These are phyloP conservation scores for Aspidiotus destructor DNA, from an alignment of 2,888 invertebrate species.

Conservation along the genomic window DNA sequence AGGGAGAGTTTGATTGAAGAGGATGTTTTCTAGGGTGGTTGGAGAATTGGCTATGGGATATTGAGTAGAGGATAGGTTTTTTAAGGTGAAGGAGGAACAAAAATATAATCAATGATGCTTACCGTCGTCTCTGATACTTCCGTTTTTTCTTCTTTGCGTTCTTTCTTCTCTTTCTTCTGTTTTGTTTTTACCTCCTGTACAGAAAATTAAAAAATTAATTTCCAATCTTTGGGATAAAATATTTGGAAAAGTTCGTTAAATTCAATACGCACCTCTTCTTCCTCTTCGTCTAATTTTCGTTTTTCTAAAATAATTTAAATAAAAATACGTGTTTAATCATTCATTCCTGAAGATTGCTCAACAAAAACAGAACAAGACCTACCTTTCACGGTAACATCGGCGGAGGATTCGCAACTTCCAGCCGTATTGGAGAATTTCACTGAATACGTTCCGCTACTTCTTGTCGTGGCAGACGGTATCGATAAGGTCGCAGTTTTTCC, in stretches of 20 bases:
- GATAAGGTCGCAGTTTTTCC: constrained; percentile 69
- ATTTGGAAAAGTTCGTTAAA: background rate
- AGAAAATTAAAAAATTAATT: background rate
- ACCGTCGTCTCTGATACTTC: background rate
- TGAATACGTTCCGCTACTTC: constrained; percentile 70
- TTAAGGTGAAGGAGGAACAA: too few relatives aligned
- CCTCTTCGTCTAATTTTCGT: constrained; percentile 41
- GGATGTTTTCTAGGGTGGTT: too few relatives aligned
- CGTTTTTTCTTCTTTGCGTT: constrained; percentile 17
- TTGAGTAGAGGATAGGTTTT: too few relatives aligned
- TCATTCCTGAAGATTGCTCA: background rate
- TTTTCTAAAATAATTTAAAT: constrained; percentile 36
- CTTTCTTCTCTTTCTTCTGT: constrained; percentile 11
- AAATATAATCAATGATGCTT: too few relatives aligned
- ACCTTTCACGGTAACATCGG: constrained; percentile 46
- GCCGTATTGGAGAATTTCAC: constrained; percentile 81
- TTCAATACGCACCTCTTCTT: constrained; percentile 38
- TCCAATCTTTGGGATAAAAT: background rate
- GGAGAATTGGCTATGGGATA: too few relatives aligned
- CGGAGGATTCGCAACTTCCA: constrained; percentile 79
- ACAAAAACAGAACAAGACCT: constrained; percentile 2
- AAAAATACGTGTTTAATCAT: constrained; percentile 5
- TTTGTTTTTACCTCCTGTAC: constrained; percentile 13
- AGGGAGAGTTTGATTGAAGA: too few relatives aligned
- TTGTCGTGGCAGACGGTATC: constrained; percentile 62